Conservation (phyloP, 2,113 vertebrate species). For the Zootoca vivipara region DNA sequence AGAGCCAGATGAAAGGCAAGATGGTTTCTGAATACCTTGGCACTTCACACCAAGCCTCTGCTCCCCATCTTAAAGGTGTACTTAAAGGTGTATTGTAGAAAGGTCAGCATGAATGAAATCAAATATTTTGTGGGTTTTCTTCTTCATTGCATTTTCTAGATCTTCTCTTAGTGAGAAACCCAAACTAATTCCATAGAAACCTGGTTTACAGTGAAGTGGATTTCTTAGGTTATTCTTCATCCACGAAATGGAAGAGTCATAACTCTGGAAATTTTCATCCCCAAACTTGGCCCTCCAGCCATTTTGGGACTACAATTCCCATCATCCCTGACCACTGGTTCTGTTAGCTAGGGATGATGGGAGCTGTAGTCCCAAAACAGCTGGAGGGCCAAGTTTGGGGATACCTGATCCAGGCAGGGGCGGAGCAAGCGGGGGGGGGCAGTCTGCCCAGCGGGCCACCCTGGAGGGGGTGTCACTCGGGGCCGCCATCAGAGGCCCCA, state of each 20-base stretch:
- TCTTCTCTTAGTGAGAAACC: slow-evolving; percentile 60
- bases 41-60: slow-evolving; percentile 26
- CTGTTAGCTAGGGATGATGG: too few species aligned
- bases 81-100: not conserved
- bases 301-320: too few species aligned
- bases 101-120: slow-evolving; percentile 37
- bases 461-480: too few species aligned
- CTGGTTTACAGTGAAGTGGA: slow-evolving; percentile 41
- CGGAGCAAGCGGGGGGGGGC: too few species aligned
- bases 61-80: not conserved
- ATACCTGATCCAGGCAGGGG: too few species aligned
- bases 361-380: too few species aligned
- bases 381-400: too few species aligned
- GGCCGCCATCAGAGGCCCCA: too few species aligned
- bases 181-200: slow-evolving; percentile 62
- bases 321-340: too few species aligned
- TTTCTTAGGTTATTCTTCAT: slow-evolving; percentile 35
- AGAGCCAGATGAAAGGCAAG: slow-evolving; percentile 66
- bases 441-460: too few species aligned
- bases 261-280: not conserved
- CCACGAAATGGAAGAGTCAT: not conserved
- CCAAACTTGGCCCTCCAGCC: too few species aligned
- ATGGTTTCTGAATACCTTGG: slow-evolving; percentile 57
- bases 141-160: slow-evolving; percentile 42
- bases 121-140: slow-evolving; percentile 69